Evolutionary conservation across 2,113 vertebrate genomes (phyloP).

Genomic region (Prunella fulvescens): DNA sequence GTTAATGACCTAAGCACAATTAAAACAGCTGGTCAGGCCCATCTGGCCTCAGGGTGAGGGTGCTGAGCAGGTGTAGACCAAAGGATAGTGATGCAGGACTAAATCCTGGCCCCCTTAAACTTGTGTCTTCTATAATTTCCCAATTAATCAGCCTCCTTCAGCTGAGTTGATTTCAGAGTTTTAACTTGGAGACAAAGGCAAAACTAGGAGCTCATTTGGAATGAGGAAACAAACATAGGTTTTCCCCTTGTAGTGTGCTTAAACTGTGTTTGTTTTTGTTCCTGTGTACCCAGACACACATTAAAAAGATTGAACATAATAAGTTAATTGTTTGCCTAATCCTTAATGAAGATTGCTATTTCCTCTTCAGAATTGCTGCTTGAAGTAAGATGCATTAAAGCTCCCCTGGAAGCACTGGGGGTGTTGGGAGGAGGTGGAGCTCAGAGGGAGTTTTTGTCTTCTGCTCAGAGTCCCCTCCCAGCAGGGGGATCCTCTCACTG

Average conservation of each 20-base stretch:
- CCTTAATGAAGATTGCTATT: slow-evolving; percentile 55
- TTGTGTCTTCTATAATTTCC: background rate
- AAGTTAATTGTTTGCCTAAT: slow-evolving; percentile 53
- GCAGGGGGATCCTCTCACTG: fast-evolving
- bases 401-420: background rate
- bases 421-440: background rate
- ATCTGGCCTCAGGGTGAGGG: background rate
- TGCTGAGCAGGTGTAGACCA: fast-evolving
- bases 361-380: slow-evolving; percentile 38
- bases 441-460: background rate
- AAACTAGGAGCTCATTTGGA: background rate
- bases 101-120: background rate
- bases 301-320: slow-evolving; percentile 52
- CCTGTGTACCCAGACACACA: background rate
- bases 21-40: background rate
- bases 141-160: background rate
- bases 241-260: background rate
- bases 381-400: background rate
- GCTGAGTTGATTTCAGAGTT: background rate
- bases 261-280: slow-evolving; percentile 11
- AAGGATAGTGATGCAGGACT: background rate
- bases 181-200: background rate
- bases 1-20: background rate
- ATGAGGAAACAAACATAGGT: background rate
- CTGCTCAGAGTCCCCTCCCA: fast-evolving